Evolutionary conservation across 2,797 vertebrate genomes (phyloP), one percentile per base, ranked within the genome.

Genomic region (Cirrhinus molitorella): DNA sequence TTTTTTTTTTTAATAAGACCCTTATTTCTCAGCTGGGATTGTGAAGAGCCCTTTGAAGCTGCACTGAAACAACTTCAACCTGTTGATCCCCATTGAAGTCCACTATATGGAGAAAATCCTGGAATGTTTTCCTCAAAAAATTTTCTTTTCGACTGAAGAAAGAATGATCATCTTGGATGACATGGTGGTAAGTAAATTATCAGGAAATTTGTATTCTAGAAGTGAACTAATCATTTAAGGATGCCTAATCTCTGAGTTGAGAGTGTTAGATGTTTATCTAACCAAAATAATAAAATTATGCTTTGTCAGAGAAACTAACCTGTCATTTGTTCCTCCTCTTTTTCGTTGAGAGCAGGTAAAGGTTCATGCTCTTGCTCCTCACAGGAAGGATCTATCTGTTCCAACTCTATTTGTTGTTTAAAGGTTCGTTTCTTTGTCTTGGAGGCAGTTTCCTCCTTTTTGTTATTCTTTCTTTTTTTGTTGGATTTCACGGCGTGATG

Each of bases 381-480:
- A 83, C 10, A 31, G 31, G 65, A 66, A 57, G 51, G 40, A 19
- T 72, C 21, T 47, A 16, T 23, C 10, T 80, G 76, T 1, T 0
- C n/a, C n/a, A 1, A 34, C 76, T 83, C 85, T 65, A 10, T 88
- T 53, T 3, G 51, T n/a, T 9, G 17, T 73, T 91, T 90, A 82
- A 40, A 28, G 25, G 0, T 43, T 66, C 2, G 25, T 53, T 61
- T 86, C 25, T 66, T 76, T 47, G 61, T 68, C 45, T 67, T 84
- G 34, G 68, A 28, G 3, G 73, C 71, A 17, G 8, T 25, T 25
- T 59, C 80, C 0, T 49, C 59, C 43, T 19, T 85, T 47, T 11
- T 67, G 21, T 77, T 86, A 86, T 84, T 73, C 80, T 86, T 76
- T 19, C 81, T 80, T 83, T 83, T 82, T 83, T 85, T 81, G 49